Conservation (phyloP, 1,140 invertebrate genomes). For the Cylas formicarius region DNA sequence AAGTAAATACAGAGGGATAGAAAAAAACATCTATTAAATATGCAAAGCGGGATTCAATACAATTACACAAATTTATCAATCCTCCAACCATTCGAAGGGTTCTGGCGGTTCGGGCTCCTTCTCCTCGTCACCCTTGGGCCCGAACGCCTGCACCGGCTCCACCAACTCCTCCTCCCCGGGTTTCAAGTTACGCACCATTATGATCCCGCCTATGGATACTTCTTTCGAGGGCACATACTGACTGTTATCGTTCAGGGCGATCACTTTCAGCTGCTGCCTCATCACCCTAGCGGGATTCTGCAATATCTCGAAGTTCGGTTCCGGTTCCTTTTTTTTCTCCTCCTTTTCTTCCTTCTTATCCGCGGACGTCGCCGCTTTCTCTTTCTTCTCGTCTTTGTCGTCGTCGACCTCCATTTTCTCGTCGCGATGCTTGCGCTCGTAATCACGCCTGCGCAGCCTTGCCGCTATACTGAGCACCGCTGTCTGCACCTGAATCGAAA, state of each 20-base stretch:
- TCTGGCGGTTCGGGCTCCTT: slow-evolving; percentile 95
- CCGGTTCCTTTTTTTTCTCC: slow-evolving; percentile 73
- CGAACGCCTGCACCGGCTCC: slow-evolving; percentile 88
- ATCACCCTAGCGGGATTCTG: slow-evolving; percentile 91
- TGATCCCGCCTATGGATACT: slow-evolving; percentile 88
- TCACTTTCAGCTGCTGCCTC: slow-evolving; percentile 85
- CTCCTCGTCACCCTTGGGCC: slow-evolving; percentile 88
- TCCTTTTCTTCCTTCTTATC: slow-evolving; percentile 44
- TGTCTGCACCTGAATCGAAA: no score
- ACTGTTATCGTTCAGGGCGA: slow-evolving; percentile 72
- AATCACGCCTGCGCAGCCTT: slow-evolving; percentile 73
- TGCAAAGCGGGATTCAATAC: no score
- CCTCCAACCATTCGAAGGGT: slow-evolving; percentile 91
- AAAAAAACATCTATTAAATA: no score
- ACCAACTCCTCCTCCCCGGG: slow-evolving; percentile 82
- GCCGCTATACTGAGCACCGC: slow-evolving; percentile 96
- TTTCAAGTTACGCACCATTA: slow-evolving; percentile 82
- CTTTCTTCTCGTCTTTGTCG: slow-evolving; percentile 32
- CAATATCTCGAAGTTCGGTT: slow-evolving; percentile 86
- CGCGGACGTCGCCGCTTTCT: slow-evolving; percentile 39
- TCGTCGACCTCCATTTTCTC: slow-evolving; percentile 45
- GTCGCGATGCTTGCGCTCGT: slow-evolving; percentile 51
- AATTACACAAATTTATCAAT: slow-evolving; percentile 49
- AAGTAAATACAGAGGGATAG: no score
- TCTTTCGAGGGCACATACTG: slow-evolving; percentile 86